phyloP scores from a whole-genome alignment of 2,113 vertebrate genomes.

The Ptychochromis oligacanthus region DNA sequence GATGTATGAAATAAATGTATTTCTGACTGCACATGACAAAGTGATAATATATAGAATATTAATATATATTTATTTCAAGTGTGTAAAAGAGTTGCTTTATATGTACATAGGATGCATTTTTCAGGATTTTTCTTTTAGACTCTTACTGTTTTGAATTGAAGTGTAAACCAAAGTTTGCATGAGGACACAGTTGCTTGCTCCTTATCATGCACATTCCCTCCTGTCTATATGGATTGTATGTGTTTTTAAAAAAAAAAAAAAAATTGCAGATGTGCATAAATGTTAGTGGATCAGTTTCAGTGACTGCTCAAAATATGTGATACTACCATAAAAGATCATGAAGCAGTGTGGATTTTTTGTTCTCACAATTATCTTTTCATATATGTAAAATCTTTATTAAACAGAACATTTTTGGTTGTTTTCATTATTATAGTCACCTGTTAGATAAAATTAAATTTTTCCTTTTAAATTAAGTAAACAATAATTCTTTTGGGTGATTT shows the following conservation, averaged over 20 bases:
- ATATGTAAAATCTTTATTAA: not conserved
- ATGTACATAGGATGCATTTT: constrained; percentile 50
- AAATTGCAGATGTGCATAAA: not conserved
- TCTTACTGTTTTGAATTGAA: constrained; percentile 30
- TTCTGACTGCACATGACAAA: constrained; percentile 51
- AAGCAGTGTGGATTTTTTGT: not conserved
- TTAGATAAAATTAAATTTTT: not conserved
- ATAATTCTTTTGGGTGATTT: not conserved
- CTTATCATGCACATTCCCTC: constrained; percentile 48
- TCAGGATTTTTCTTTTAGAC: constrained; percentile 20
- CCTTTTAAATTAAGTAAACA: not conserved
- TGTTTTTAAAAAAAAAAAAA: not conserved
- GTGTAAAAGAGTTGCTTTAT: constrained; percentile 22
- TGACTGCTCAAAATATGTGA: not conserved
- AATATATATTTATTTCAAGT: constrained; percentile 67
- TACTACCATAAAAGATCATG: not conserved
- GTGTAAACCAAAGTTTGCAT: constrained; percentile 67
- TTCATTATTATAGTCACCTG: not conserved
- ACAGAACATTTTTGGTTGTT: not conserved
- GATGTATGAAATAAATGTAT: constrained; percentile 30
- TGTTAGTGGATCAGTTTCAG: not conserved
- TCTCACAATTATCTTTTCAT: not conserved
- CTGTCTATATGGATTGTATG: not conserved
- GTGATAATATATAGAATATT: constrained; percentile 51
- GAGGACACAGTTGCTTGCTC: constrained; percentile 27